A percentile compares a stretch with the other conserved stretches of the same genome.
Conservation (phyloP, 1,140 invertebrate species). For the Drosophila oshimai region DNA sequence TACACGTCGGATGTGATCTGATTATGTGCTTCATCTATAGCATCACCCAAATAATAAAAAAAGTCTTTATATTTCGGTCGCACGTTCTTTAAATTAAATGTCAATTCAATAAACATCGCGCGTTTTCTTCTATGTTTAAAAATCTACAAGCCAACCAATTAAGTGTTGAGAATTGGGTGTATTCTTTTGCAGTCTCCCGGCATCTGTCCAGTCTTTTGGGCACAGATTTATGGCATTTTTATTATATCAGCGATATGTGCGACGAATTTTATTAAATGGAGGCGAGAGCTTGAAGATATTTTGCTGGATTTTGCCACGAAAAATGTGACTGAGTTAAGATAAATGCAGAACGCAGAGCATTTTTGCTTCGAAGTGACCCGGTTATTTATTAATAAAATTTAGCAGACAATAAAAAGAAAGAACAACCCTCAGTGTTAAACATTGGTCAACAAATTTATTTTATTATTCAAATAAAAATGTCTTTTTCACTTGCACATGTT, state of each 20-base stretch:
- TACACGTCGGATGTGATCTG: slow-evolving; percentile 5
- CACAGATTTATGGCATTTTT: slow-evolving; percentile 59
- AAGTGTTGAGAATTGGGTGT: slow-evolving; percentile 15
- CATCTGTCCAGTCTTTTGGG: slow-evolving; percentile 34
- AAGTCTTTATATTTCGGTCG: slow-evolving; percentile 2
- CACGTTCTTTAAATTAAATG: slow-evolving; percentile 19
- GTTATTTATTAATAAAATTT: slow-evolving; percentile 35
- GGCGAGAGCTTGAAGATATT: neutral
- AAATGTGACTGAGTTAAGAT: neutral
- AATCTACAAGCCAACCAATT: slow-evolving; percentile 22
- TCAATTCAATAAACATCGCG: slow-evolving; percentile 18
- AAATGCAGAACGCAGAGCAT: slow-evolving; percentile 5
- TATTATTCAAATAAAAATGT: slow-evolving; percentile 21
- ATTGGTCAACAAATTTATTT: slow-evolving; percentile 25
- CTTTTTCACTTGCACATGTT: neutral
- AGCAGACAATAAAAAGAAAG: neutral
- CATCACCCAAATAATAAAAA: neutral
- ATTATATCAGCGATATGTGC: slow-evolving; percentile 43
- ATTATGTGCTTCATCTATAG: neutral
- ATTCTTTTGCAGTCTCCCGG: slow-evolving; percentile 6
- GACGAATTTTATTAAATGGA: slow-evolving; percentile 53
- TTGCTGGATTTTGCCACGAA: neutral
- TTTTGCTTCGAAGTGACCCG: neutral
- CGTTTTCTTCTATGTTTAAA: neutral
- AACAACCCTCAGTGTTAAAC: neutral